Percentiles rank a stretch among this genome's conserved stretches.
These are phyloP conservation scores for Bradypodion pumilum DNA, from an alignment of 2,797 vertebrate genomes.

Conservation along the genomic window DNA sequence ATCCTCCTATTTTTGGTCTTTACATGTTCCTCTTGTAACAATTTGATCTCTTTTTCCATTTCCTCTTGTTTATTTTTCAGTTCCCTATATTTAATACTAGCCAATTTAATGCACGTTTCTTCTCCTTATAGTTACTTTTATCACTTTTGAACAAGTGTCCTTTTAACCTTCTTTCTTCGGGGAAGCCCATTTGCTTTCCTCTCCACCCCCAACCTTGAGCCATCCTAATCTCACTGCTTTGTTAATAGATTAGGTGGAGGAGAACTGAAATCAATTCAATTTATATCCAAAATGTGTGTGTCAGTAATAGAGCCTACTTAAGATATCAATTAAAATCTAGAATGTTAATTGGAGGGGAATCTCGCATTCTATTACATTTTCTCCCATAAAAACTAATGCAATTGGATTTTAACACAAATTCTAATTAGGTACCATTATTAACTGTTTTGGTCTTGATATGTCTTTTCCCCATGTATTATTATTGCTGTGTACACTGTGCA, in stretches of 20 bases:
- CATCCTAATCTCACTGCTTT: constrained; percentile 41
- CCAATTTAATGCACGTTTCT: too few relatives aligned
- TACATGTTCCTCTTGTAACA: too few relatives aligned
- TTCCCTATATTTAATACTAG: too few relatives aligned
- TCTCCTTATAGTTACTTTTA: neutral
- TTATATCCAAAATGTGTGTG: constrained; percentile 64
- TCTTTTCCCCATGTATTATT: constrained; percentile 65
- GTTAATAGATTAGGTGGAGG: constrained; percentile 50
- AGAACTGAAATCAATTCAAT: constrained; percentile 52
- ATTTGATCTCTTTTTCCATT: too few relatives aligned
- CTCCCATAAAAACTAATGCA: constrained; percentile 65
- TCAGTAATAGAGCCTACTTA: constrained; percentile 70
- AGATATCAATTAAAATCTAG: constrained; percentile 66
- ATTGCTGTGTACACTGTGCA: constrained; percentile 51
- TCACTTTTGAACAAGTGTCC: constrained; percentile 12
- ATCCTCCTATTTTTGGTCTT: too few relatives aligned
- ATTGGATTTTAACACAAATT: constrained; percentile 60
- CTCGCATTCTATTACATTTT: constrained; percentile 55
- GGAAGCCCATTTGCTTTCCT: constrained; percentile 35
- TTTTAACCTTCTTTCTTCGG: constrained; percentile 9
- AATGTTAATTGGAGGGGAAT: constrained; percentile 63
- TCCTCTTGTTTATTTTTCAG: too few relatives aligned
- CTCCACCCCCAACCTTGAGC: constrained; percentile 21
- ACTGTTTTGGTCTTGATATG: constrained; percentile 66
- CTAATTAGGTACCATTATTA: constrained; percentile 70